Evolutionary conservation across 2,888 invertebrate genomes (phyloP).

Genomic region (Chironomus riparius): DNA sequence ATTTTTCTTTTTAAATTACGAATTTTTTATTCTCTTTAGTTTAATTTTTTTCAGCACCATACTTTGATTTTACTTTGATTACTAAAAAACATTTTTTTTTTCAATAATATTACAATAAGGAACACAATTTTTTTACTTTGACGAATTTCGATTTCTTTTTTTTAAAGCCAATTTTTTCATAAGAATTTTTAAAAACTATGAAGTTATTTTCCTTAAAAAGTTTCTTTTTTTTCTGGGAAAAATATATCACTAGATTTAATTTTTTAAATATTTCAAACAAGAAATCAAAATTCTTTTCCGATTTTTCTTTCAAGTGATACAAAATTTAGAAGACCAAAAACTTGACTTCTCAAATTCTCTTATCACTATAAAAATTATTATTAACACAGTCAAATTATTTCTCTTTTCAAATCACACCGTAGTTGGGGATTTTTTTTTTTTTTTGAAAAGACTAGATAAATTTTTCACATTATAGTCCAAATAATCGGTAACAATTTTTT

Average conservation of each 20-base stretch:
- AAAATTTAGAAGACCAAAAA: not conserved
- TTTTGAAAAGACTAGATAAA: not conserved
- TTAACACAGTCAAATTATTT: conserved; percentile 22
- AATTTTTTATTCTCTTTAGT: not conserved
- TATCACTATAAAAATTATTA: not conserved
- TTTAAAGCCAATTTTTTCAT: conserved; percentile 19
- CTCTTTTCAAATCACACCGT: not conserved
- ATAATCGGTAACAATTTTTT: not conserved
- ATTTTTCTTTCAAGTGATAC: too few relatives aligned
- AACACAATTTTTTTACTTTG: conserved; percentile 20
- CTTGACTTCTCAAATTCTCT: not conserved
- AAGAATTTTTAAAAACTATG: too few relatives aligned
- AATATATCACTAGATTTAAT: too few relatives aligned
- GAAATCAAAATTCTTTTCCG: too few relatives aligned
- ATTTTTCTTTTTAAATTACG: not conserved
- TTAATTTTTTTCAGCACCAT: conserved; percentile 21
- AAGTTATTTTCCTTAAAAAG: too few relatives aligned
- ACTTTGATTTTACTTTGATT: conserved; percentile 5
- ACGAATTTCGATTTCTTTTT: conserved; percentile 15
- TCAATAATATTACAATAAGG: conserved; percentile 8
- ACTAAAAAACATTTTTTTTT: not conserved
- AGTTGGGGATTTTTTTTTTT: not conserved
- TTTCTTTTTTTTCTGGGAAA: too few relatives aligned
- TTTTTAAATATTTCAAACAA: too few relatives aligned
- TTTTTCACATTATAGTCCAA: conserved; percentile 5